phyloP scores from a whole-genome alignment of 2,113 vertebrate species.

The Caranx ignobilis region DNA sequence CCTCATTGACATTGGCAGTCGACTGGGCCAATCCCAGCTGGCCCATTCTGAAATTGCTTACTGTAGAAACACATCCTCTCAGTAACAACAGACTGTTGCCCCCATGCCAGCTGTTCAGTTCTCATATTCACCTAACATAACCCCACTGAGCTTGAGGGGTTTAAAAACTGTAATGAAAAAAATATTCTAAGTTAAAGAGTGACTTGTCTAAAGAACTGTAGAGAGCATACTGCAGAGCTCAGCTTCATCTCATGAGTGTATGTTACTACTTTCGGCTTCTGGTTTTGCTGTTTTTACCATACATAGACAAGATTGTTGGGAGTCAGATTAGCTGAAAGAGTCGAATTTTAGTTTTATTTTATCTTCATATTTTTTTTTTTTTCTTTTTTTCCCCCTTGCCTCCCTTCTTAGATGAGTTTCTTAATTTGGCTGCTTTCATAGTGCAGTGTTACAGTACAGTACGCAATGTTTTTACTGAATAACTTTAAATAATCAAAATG shows the following conservation, averaged over 20 bases:
- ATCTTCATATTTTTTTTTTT: slow-evolving; percentile 11
- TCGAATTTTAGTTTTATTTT: not conserved
- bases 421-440: not conserved
- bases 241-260: not conserved
- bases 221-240: slow-evolving; percentile 3
- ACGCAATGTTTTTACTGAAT: slow-evolving; percentile 8
- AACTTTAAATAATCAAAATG: slow-evolving; percentile 24
- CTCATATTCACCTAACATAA: slow-evolving; percentile 52
- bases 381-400: not conserved
- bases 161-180: slow-evolving; percentile 19
- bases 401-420: not conserved
- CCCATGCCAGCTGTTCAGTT: slow-evolving; percentile 64
- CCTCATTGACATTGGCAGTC: slow-evolving; percentile 70
- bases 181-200: slow-evolving; percentile 16
- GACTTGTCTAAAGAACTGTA: slow-evolving; percentile 29
- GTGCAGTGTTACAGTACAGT: not conserved
- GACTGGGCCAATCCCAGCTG: slow-evolving; percentile 70
- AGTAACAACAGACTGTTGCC: slow-evolving; percentile 61
- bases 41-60: slow-evolving; percentile 72
- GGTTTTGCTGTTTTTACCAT: not conserved
- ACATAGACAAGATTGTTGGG: not conserved
- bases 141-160: slow-evolving; percentile 34
- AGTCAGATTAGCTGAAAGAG: not conserved
- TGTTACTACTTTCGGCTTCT: not conserved
- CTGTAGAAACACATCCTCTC: slow-evolving; percentile 63